phyloP scores from a whole-genome alignment of 2,797 vertebrate species.

The Macrochelys suwanniensis region DNA sequence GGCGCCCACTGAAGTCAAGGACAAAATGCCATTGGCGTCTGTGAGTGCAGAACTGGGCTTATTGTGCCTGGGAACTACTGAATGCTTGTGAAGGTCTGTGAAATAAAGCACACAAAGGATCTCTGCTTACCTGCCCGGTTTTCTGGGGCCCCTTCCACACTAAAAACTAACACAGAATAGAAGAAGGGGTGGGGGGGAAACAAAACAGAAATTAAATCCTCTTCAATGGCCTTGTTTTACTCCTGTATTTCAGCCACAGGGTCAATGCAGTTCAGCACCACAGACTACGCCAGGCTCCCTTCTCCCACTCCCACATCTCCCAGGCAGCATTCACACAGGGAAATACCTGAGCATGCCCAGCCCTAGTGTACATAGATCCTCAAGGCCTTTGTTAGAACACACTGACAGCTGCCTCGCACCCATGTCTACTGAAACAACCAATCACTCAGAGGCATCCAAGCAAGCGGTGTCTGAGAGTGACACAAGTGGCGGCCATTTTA shows the following conservation, averaged over 20 bases:
- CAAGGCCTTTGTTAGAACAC: conserved; percentile 51
- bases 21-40: conserved; percentile 11
- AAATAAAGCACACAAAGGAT: conserved; percentile 74
- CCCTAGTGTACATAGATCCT: conserved; percentile 58
- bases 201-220: conserved; percentile 77
- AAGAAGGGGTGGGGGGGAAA: conserved; percentile 78
- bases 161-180: conserved; percentile 82
- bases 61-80: conserved; percentile 17
- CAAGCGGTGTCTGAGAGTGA: not conserved
- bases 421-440: not conserved
- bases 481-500: not conserved
- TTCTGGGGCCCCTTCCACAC: conserved; percentile 86
- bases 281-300: conserved; percentile 45
- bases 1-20: not conserved
- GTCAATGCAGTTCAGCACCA: conserved; percentile 54
- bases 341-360: conserved; percentile 58
- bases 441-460: not conserved
- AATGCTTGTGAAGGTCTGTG: conserved; percentile 50
- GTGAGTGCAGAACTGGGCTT: not conserved
- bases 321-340: conserved; percentile 47
- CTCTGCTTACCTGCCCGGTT: conserved; percentile 82
- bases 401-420: not conserved
- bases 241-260: conserved; percentile 63
- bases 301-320: conserved; percentile 64
- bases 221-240: conserved; percentile 64